A percentile compares a stretch with the other conserved stretches of the same genome.
Evolutionary conservation across 2,888 invertebrate species (phyloP).

Genomic region (Zeuzera pyrina): DNA sequence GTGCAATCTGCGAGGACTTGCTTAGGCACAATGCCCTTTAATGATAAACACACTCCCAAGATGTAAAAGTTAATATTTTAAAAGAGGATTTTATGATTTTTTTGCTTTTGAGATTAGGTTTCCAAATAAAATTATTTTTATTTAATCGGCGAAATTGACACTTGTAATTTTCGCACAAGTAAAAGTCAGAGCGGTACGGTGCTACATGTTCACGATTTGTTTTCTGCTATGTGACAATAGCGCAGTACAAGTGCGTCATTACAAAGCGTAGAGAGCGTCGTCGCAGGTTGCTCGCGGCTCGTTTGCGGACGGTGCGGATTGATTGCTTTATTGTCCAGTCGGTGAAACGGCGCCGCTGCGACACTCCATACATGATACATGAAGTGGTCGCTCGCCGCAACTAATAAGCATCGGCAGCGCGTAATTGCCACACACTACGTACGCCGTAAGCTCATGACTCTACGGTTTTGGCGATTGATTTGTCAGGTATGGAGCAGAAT

Average conservation of each 20-base stretch:
- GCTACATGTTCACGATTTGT: too few relatives aligned
- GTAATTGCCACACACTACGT: slow-evolving; percentile 51
- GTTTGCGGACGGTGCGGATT: slow-evolving; percentile 50
- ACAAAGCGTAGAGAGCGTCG: slow-evolving; percentile 24
- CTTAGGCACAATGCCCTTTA: slow-evolving; percentile 47
- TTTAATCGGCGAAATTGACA: too few relatives aligned
- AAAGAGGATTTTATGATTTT: too few relatives aligned
- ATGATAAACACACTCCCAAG: too few relatives aligned
- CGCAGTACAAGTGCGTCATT: slow-evolving; percentile 28
- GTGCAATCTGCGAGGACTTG: slow-evolving; percentile 31
- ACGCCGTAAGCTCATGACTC: slow-evolving; percentile 35
- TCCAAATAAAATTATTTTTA: too few relatives aligned
- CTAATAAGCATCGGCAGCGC: slow-evolving; percentile 55
- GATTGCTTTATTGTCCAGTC: slow-evolving; percentile 68
- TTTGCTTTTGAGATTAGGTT: too few relatives aligned
- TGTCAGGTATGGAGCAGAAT: too few relatives aligned
- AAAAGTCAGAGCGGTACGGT: too few relatives aligned
- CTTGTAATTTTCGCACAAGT: too few relatives aligned
- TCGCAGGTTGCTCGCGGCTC: slow-evolving; percentile 33
- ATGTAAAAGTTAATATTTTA: too few relatives aligned
- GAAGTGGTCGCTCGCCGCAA: slow-evolving; percentile 45
- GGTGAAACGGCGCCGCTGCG: slow-evolving; percentile 35
- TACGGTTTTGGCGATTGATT: too few relatives aligned
- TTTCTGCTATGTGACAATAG: not conserved
- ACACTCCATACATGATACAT: slow-evolving; percentile 68